These are phyloP conservation scores for Drosophila algonquin DNA, from an alignment of 2,888 invertebrate genomes.

Conservation along the genomic window DNA sequence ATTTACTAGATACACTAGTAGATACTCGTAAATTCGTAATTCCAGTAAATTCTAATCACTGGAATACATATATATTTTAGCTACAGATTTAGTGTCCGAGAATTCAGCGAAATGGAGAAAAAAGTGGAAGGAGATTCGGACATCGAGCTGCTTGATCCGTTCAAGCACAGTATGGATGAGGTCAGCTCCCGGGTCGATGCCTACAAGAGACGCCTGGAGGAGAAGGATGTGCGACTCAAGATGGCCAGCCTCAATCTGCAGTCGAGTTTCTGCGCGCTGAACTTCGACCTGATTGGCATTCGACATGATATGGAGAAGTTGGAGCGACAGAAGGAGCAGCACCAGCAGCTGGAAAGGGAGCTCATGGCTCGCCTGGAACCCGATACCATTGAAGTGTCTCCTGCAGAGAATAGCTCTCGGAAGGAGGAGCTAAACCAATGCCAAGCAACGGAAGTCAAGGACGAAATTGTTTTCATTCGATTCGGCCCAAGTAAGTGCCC, in stretches of 20 bases:
- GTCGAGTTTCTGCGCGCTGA: conserved; percentile 22
- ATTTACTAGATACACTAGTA: too few relatives aligned
- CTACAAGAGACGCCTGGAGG: conserved; percentile 9
- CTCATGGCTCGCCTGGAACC: conserved; percentile 12
- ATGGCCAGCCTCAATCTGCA: conserved; percentile 1
- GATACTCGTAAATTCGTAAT: neutral
- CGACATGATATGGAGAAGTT: conserved; percentile 16
- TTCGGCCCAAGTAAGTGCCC: conserved; percentile 39
- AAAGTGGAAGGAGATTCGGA: neutral
- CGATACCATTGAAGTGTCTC: conserved; percentile 44
- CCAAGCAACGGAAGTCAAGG: neutral
- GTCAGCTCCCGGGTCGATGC: conserved; percentile 36
- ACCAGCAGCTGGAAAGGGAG: neutral
- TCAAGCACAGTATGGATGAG: conserved; percentile 39
- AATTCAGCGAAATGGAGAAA: neutral
- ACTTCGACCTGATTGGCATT: conserved; percentile 19
- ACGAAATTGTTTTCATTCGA: conserved; percentile 30
- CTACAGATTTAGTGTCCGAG: neutral
- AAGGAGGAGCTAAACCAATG: neutral
- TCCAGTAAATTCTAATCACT: neutral
- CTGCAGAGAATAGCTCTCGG: neutral
- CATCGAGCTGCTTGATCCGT: conserved; percentile 5
- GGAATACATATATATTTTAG: neutral
- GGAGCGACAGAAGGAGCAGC: conserved; percentile 4
- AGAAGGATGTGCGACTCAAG: neutral